Evolutionary conservation across 2,113 vertebrate species (phyloP), one percentile per base, ranked within the genome.

Genomic region (Parus major): DNA sequence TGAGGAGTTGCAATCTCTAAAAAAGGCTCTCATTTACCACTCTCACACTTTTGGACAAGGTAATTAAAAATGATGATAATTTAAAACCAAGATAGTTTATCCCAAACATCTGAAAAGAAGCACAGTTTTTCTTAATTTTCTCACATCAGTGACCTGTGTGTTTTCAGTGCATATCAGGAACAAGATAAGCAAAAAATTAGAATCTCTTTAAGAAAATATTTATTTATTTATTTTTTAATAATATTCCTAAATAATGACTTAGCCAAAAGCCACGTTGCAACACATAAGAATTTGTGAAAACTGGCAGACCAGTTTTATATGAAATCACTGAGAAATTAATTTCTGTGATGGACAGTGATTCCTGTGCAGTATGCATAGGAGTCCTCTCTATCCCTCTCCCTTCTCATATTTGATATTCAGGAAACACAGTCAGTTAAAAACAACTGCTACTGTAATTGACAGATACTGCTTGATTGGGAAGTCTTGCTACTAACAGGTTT

Each of bases 401-500:
- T 82, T 23, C 1, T 91, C 33, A 36, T 64, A 47, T 33, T 63
- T 84, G 27, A 69, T 90, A 82, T 61, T 75, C 66, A 85, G 71
- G 82, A 94, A 92, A 89, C 39, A 75, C 8, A 87, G 7, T 12
- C 46, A 46, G 23, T 59, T 93, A 50, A 92, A 93, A 71, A 7
- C 36, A 83, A 84, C 22, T 47, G 18, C 23, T 92, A 42, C 35
- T 78, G 15, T 81, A 94, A 93, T 36, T 94, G 85, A 73, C 64
- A 92, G 44, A 61, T 84, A 88, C 47, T 78, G 21, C 28, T 93
- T 86, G 66, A 76, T 92, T 91, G 83, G 20, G 50, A 94, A 95
- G 46, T 35, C 53, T 85, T 83, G 10, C 36, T 94, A 36, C 59
- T 87, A 85, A 86, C 39, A 65, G 24, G 46, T 90, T 87, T 88